These are phyloP conservation scores for Bugula neritina DNA, from an alignment of 2,888 invertebrate genomes.

Conservation along the genomic window DNA sequence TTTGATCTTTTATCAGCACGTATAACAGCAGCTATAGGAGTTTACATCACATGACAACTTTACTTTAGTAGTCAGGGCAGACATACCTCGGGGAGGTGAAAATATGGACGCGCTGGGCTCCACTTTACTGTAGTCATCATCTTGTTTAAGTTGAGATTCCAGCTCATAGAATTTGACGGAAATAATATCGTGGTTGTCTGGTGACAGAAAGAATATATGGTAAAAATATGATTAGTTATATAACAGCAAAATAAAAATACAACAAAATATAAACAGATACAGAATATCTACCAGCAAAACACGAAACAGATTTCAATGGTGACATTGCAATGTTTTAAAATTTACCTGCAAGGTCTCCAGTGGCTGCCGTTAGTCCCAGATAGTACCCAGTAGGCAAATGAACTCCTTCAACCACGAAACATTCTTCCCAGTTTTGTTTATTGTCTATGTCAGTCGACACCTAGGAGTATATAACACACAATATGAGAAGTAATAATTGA, in stretches of 20 bases:
- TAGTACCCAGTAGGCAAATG: slow-evolving; percentile 88
- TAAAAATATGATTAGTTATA: background rate
- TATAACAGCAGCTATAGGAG: too few species aligned
- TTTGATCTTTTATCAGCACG: too few species aligned
- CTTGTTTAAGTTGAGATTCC: slow-evolving; percentile 55
- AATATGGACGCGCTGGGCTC: slow-evolving; percentile 81
- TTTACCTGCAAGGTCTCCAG: slow-evolving; percentile 74
- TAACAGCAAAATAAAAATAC: too few species aligned
- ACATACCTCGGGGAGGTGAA: slow-evolving; percentile 73
- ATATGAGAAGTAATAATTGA: too few species aligned
- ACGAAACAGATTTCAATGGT: too few species aligned
- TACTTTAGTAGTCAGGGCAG: too few species aligned
- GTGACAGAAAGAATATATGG: background rate
- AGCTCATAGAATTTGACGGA: slow-evolving; percentile 87
- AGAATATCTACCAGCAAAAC: too few species aligned
- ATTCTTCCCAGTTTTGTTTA: slow-evolving; percentile 87
- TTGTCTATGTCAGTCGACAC: slow-evolving; percentile 87
- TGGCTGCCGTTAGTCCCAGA: slow-evolving; percentile 89
- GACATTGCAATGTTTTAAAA: too few species aligned
- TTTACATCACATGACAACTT: background rate
- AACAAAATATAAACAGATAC: too few species aligned
- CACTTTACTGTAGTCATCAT: slow-evolving; percentile 69
- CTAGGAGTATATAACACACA: too few species aligned
- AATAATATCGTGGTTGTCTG: slow-evolving; percentile 91
- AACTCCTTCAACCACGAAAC: slow-evolving; percentile 81